These are phyloP conservation scores for Chloroceryle inda DNA, from an alignment of 2,797 vertebrate species.

Conservation along the genomic window DNA sequence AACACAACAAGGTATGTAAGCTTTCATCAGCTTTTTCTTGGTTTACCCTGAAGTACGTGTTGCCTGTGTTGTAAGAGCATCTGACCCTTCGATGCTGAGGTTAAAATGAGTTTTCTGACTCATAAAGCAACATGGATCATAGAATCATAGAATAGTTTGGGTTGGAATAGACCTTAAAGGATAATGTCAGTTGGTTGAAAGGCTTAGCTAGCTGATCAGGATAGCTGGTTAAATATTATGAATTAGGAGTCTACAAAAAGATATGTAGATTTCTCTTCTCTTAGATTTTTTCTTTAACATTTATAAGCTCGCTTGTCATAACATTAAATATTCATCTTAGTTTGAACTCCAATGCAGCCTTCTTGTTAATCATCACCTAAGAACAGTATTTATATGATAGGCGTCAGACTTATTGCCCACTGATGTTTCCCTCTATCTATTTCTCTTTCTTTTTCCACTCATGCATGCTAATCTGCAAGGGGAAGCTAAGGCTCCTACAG, in stretches of 20 bases:
- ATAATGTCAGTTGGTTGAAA: background rate
- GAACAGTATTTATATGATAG: background rate
- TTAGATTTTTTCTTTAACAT: background rate
- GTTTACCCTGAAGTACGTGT: background rate
- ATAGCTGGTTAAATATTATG: constrained; percentile 7
- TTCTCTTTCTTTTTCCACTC: background rate
- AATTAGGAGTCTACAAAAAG: background rate
- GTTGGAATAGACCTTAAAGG: background rate
- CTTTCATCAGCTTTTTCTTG: background rate
- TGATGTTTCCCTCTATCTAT: background rate
- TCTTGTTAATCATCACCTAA: constrained; percentile 2
- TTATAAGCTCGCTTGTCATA: constrained; percentile 37
- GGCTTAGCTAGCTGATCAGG: background rate
- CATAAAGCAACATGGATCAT: background rate
- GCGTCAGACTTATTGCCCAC: background rate
- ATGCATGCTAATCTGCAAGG: background rate
- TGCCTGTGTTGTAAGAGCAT: background rate
- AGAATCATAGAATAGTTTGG: background rate
- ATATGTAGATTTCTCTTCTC: background rate
- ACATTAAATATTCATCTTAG: constrained; percentile 39
- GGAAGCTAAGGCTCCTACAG: background rate
- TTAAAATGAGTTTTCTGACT: background rate
- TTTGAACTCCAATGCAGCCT: background rate
- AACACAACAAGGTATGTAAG: background rate
- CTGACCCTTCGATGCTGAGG: background rate